phyloP scores from a whole-genome alignment of 2,797 vertebrate genomes.

The Poecilia wingei region DNA sequence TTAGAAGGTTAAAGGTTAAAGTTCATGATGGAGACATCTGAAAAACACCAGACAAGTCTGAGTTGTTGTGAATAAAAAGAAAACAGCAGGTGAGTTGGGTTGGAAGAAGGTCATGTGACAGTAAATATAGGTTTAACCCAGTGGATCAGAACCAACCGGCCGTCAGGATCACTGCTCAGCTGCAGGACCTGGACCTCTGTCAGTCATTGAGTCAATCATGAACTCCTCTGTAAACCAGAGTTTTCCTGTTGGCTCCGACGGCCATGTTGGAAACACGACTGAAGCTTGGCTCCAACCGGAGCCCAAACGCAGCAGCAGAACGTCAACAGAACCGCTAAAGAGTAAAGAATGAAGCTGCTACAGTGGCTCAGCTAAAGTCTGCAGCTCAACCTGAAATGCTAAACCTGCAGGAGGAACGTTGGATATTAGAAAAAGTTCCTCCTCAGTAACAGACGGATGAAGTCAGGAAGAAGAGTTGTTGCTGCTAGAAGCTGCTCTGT shows the following conservation, averaged over 20 bases:
- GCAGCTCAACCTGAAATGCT: neutral
- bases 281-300: neutral
- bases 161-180: neutral
- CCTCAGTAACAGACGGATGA: neutral
- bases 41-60: neutral
- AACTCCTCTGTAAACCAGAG: neutral
- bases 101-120: neutral
- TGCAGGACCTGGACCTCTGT: neutral
- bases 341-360: neutral
- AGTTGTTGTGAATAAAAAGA: neutral
- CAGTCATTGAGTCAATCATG: neutral
- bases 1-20: neutral
- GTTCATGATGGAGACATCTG: neutral
- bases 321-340: neutral
- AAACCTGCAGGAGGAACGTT: neutral
- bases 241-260: too few species aligned
- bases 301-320: neutral
- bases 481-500: neutral
- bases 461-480: neutral
- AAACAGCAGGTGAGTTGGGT: neutral
- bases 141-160: neutral
- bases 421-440: neutral
- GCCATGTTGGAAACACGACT: neutral
- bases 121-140: neutral
- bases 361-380: neutral